These are phyloP conservation scores for Rhea americana DNA, from an alignment of 2,113 vertebrate genomes.

Conservation along the genomic window DNA sequence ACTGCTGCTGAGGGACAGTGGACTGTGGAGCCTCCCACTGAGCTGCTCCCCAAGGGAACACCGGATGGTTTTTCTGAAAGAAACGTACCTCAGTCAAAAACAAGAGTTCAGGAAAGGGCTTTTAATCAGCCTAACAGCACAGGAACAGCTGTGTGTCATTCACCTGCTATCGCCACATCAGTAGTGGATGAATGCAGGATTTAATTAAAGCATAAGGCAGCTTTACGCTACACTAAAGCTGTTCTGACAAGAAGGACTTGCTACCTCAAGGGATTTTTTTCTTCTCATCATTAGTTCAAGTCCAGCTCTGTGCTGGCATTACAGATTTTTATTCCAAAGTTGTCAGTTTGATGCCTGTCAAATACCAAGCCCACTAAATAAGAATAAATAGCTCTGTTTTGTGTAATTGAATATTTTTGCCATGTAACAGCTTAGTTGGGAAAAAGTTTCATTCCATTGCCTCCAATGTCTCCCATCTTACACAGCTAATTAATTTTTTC, in stretches of 20 bases:
- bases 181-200: neutral
- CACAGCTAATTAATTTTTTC: constrained; percentile 42
- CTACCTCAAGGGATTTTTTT: neutral
- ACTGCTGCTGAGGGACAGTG: constrained; percentile 92
- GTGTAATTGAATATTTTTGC: neutral
- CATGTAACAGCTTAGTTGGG: neutral
- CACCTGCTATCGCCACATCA: neutral
- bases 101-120: accelerated
- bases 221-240: neutral
- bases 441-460: neutral
- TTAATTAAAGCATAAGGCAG: neutral
- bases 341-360: constrained; percentile 47
- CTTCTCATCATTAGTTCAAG: neutral
- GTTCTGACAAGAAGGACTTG: constrained; percentile 1
- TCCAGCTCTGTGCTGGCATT: constrained; percentile 58
- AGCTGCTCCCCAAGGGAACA: constrained; percentile 64
- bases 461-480: constrained; percentile 20
- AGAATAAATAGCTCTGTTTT: constrained; percentile 38
- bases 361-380: constrained; percentile 41
- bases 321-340: constrained; percentile 5
- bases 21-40: constrained; percentile 71
- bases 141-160: neutral
- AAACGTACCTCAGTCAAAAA: neutral
- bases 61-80: constrained; percentile 71
- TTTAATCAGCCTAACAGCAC: constrained; percentile 56